A percentile compares a stretch with the other conserved stretches of the same genome.
Conservation (phyloP, 53 echinoderm and acorn worm species). For the Holothuria leucospilota region DNA sequence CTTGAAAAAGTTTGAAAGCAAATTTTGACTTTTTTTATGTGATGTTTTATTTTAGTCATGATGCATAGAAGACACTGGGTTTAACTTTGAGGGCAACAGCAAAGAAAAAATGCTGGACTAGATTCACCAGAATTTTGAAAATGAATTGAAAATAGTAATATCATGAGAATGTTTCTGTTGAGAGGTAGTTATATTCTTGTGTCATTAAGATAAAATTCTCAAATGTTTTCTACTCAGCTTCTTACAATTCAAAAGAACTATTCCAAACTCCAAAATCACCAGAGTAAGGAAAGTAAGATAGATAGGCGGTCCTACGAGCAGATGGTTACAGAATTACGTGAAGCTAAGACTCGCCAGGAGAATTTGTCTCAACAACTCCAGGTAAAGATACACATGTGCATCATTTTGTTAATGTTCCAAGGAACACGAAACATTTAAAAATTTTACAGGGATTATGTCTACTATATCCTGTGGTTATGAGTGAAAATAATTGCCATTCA, state of each 20-base stretch:
- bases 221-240: conserved; percentile 56
- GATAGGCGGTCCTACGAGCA: conserved; percentile 27
- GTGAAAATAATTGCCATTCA: no score
- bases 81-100: no score
- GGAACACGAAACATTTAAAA: no score
- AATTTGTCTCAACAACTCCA: neutral
- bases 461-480: no score
- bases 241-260: conserved; percentile 75
- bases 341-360: neutral
- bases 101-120: no score
- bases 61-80: no score
- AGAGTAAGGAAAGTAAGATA: conserved; percentile 67
- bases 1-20: no score
- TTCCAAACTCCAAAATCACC: conserved; percentile 84
- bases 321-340: neutral
- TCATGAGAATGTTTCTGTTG: neutral
- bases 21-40: no score
- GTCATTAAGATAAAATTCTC: neutral
- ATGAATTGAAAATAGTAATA: neutral
- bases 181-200: no score
- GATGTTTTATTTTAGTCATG: no score
- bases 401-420: no score
- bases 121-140: neutral
- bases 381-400: neutral
- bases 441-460: no score